Percentiles rank a stretch among this genome's conserved stretches.
phyloP scores from a whole-genome alignment of 2,113 vertebrate genomes.

The Lasiurus borealis region DNA sequence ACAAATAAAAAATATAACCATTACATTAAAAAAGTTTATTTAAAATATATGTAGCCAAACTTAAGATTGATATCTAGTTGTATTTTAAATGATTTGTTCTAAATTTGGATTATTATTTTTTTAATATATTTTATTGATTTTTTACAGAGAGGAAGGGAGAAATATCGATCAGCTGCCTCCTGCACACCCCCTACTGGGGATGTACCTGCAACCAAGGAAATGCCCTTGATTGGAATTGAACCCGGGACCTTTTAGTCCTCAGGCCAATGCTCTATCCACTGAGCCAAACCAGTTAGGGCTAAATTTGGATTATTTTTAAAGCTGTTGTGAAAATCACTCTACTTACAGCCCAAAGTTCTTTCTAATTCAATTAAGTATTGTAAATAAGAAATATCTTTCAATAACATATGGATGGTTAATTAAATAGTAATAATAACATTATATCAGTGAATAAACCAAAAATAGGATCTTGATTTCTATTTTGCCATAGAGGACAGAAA shows the following conservation, averaged over 20 bases:
- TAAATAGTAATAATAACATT: slow-evolving; percentile 9
- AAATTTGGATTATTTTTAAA: neutral
- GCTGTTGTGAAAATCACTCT: slow-evolving; percentile 39
- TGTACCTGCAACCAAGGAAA: no score
- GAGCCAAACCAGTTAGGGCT: no score
- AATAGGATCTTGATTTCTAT: slow-evolving; percentile 14
- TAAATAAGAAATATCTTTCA: slow-evolving; percentile 27
- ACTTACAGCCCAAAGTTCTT: slow-evolving; percentile 10
- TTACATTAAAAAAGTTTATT: slow-evolving; percentile 1
- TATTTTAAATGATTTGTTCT: slow-evolving; percentile 51
- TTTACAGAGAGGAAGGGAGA: no score
- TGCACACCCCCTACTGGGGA: no score
- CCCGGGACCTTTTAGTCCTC: no score
- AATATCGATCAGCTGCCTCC: no score
- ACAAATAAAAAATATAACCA: neutral
- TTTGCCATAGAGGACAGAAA: neutral
- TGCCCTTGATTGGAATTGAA: no score
- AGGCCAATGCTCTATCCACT: no score
- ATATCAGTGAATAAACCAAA: neutral
- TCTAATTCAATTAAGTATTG: slow-evolving; percentile 31
- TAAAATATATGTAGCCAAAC: slow-evolving; percentile 35
- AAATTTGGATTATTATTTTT: slow-evolving; percentile 40
- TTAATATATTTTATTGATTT: no score
- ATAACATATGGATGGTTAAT: slow-evolving; percentile 59
- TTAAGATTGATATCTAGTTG: slow-evolving; percentile 15